Percentiles rank a stretch among this genome's conserved stretches.
Evolutionary conservation across 2,888 invertebrate species (phyloP).

Genomic region (Agrochola lychnidis): DNA sequence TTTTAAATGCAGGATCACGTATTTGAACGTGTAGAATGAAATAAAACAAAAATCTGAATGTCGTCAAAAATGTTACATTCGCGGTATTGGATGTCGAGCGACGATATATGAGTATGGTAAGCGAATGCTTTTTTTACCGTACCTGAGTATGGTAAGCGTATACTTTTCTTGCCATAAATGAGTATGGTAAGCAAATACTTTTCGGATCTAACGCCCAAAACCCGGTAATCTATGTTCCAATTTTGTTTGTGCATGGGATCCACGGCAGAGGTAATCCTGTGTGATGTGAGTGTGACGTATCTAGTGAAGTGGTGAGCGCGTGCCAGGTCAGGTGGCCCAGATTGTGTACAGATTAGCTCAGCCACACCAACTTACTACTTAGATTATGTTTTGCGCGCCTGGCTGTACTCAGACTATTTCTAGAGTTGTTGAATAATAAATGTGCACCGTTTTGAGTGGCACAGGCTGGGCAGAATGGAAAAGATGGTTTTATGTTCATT

Average conservation of each 20-base stretch:
- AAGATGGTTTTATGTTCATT: not conserved
- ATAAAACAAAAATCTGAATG: too few relatives aligned
- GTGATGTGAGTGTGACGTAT: not conserved
- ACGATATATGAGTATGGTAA: not conserved
- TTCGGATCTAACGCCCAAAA: not conserved
- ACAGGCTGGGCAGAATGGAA: not conserved
- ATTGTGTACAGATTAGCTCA: conserved; percentile 11
- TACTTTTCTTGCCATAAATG: not conserved
- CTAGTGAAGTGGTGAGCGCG: conserved; percentile 23
- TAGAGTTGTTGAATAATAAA: conserved; percentile 32
- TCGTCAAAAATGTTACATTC: too few relatives aligned
- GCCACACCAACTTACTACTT: conserved; percentile 33
- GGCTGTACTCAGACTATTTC: conserved; percentile 25
- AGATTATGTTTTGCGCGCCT: conserved; percentile 10
- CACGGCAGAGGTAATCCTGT: not conserved
- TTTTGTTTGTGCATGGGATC: not conserved
- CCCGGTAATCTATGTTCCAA: not conserved
- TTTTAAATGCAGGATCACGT: too few relatives aligned
- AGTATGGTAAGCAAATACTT: too few relatives aligned
- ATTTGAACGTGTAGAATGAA: too few relatives aligned
- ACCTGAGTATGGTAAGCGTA: too few relatives aligned
- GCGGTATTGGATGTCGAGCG: too few relatives aligned
- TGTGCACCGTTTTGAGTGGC: conserved; percentile 12
- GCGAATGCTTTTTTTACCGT: too few relatives aligned
- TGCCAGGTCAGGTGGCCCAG: conserved; percentile 15